Conservation (phyloP, 2,113 vertebrate genomes). For the Equus przewalskii region DNA sequence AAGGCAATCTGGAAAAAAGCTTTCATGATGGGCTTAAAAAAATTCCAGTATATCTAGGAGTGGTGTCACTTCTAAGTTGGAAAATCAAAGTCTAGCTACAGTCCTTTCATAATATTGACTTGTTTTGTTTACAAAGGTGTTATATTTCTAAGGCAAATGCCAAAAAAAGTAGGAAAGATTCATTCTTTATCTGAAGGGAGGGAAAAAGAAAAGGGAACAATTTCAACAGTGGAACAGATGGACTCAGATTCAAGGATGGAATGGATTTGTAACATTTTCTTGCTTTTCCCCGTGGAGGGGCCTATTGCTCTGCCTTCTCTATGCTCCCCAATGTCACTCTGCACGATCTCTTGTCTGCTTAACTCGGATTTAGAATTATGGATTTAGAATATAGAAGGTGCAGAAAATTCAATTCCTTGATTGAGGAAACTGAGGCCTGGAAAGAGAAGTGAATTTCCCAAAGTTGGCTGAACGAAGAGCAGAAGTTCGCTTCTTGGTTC, state of each 20-base stretch:
- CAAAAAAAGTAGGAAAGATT: constrained; percentile 33
- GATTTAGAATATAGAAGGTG: background rate
- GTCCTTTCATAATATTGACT: constrained; percentile 49
- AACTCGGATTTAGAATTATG: constrained; percentile 43
- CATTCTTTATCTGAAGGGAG: constrained; percentile 5
- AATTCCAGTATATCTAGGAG: constrained; percentile 15
- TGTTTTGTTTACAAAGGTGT: constrained; percentile 46
- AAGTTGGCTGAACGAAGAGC: constrained; percentile 38
- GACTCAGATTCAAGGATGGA: background rate
- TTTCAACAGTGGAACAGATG: background rate
- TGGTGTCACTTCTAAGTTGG: constrained; percentile 9
- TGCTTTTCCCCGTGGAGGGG: constrained; percentile 5
- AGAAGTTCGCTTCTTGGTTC: background rate
- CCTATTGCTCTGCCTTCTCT: background rate
- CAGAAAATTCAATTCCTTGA: constrained; percentile 39
- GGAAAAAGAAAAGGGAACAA: constrained; percentile 18
- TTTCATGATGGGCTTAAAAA: background rate
- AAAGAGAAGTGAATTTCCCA: constrained; percentile 17
- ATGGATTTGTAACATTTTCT: constrained; percentile 31
- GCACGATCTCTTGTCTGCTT: background rate
- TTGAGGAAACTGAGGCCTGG: background rate
- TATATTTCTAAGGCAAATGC: constrained; percentile 63
- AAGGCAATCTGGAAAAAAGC: constrained; percentile 39
- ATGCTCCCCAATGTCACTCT: background rate
- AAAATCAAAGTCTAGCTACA: constrained; percentile 51